A percentile compares a stretch with the other conserved stretches of the same genome.
Conservation (phyloP, 2,113 vertebrate species). For the Actenoides lindsayi region DNA sequence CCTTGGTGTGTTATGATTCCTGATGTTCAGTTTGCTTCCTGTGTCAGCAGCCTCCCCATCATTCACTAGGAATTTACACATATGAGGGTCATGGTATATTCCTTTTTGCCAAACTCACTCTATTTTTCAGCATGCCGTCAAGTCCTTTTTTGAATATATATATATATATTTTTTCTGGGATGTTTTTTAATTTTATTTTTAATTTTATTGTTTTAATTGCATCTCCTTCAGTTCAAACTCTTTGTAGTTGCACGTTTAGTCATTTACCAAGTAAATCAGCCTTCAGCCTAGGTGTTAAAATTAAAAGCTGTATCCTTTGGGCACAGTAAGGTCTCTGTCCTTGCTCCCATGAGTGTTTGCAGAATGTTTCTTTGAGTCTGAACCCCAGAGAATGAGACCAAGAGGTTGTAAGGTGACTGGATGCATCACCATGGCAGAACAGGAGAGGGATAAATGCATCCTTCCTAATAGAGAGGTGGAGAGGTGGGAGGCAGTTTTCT, state of each 20-base stretch:
- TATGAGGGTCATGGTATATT: conserved; percentile 30
- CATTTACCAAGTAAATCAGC: not conserved
- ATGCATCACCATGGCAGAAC: not conserved
- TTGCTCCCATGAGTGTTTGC: not conserved
- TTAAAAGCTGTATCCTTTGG: not conserved
- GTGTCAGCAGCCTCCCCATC: conserved; percentile 6
- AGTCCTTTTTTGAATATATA: not conserved
- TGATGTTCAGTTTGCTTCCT: conserved; percentile 7
- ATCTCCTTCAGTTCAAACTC: not conserved
- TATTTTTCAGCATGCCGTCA: not conserved
- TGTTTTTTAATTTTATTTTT: not conserved
- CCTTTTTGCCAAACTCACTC: not conserved
- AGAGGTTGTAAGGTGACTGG: not conserved
- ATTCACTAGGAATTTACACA: conserved; percentile 27
- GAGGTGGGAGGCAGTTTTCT: not conserved
- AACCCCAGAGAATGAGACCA: not conserved
- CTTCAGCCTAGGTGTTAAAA: not conserved
- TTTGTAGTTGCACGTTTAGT: not conserved
- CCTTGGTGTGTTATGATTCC: not conserved
- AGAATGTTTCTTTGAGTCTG: not conserved
- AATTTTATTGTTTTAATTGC: not conserved
- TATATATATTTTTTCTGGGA: rapidly evolving
- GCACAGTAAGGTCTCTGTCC: not conserved
- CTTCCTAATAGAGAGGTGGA: not conserved
- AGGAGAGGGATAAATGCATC: not conserved